Base-by-base conservation (phyloP, 2,797 vertebrate species). In the Gorsachius magnificus region DNA sequence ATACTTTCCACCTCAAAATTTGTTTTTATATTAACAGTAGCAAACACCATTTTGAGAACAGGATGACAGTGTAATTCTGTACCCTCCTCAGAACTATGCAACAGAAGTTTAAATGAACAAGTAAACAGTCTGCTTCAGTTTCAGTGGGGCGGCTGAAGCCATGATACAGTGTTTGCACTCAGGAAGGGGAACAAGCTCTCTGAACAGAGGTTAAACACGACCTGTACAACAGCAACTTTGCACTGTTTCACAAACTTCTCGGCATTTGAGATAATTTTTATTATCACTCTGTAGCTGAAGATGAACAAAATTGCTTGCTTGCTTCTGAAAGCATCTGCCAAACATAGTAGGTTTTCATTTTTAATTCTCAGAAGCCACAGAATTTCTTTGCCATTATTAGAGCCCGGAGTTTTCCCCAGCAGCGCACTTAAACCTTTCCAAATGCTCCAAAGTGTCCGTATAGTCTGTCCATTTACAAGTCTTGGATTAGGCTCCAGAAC, bases 1-100 rank as follows among this genome's bases (percentile, higher is more conserved):
- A 85, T 22, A 56, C 7, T 45, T 85, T 21, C 35, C 19, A 45
- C 3, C 3, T 10, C n/a, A 4, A 78, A 60, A 46, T 31, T 65
- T 81, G 38, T 70, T 94, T 96, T 93, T 43, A 70, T 10, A 28
- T 61, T 87, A 94, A 57, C 28, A 60, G 18, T 19, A 76, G 41
- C 31, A 89, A 96, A 79, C 14, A 50, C 2, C 11, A 14, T 57
- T 72, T 79, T 83, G 66, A 65, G 90, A 89, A 71, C 4, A 66
- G 41, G 14, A 36, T 41, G 15, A 19, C 14, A 43, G 7, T 1
- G 6, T 2, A 75, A 36, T 65, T 78, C 57, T 64, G 13, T 20
- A 29, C 11, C 6, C 16, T 20, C 6, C 8, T 78, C 18, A 20
- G 15, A 82, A 50, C 25, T 56, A 45, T 48, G 82, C 4, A 3